A percentile compares a stretch with the other conserved stretches of the same genome.
Conservation (phyloP, 2,113 vertebrate species). For the Platichthys stellatus region DNA sequence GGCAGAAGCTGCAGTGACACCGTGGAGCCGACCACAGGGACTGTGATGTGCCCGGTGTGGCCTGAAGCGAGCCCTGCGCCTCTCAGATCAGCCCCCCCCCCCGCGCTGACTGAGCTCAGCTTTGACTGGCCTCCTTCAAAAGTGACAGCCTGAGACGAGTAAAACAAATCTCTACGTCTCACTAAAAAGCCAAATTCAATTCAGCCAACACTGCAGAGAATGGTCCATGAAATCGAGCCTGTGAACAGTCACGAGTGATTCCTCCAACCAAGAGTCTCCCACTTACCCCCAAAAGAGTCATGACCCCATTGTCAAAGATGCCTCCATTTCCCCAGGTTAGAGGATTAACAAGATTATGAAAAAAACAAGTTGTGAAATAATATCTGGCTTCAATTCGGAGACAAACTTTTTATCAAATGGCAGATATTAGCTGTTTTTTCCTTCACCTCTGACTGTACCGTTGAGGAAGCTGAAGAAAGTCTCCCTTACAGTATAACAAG, state of each 20-base stretch:
- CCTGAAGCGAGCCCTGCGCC: slow-evolving; percentile 61
- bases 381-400: background rate
- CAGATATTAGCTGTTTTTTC: background rate
- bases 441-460: background rate
- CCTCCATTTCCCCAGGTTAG: background rate
- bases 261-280: background rate
- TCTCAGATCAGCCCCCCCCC: slow-evolving; percentile 62
- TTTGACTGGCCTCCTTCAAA: slow-evolving; percentile 68
- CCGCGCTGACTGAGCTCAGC: slow-evolving; percentile 50
- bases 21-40: slow-evolving; percentile 78
- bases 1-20: slow-evolving; percentile 77
- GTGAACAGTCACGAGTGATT: slow-evolving; percentile 51
- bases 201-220: slow-evolving; percentile 24
- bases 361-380: background rate
- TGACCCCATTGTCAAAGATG: slow-evolving; percentile 5
- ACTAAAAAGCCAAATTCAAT: slow-evolving; percentile 43
- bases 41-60: slow-evolving; percentile 74
- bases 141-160: slow-evolving; percentile 70
- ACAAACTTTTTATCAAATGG: slow-evolving; percentile 19
- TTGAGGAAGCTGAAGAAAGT: slow-evolving; percentile 19
- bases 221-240: slow-evolving; percentile 22
- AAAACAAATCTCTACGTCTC: slow-evolving; percentile 29
- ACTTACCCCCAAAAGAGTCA: background rate
- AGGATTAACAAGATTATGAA: too few species aligned
- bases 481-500: slow-evolving; percentile 30